phyloP scores from a whole-genome alignment of 92 coral and sea anemone genomes.

The Zoanthus sociatus region DNA sequence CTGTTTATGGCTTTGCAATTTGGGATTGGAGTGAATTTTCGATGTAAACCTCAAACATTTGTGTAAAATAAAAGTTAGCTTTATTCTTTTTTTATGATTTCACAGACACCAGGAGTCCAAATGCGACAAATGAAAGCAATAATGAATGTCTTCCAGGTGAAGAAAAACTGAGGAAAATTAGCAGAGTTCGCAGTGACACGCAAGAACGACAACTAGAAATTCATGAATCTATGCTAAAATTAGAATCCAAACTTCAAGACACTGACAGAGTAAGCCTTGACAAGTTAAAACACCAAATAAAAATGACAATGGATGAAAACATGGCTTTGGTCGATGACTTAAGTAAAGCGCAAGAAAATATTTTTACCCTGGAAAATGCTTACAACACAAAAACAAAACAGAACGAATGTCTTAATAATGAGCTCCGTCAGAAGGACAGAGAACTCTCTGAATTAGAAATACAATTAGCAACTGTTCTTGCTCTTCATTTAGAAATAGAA shows the following conservation, averaged over 20 bases:
- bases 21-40: no score
- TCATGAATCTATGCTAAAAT: conserved; percentile 51
- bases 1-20: no score
- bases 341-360: conserved; percentile 60
- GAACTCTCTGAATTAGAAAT: conserved; percentile 58
- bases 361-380: conserved; percentile 58
- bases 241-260: conserved; percentile 64
- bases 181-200: conserved; percentile 54
- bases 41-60: background rate
- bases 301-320: conserved; percentile 69
- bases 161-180: conserved; percentile 38
- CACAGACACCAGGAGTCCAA: background rate
- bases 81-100: background rate
- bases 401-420: conserved; percentile 59
- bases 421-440: conserved; percentile 64
- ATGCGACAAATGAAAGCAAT: background rate
- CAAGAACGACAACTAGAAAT: conserved; percentile 69
- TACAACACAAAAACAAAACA: conserved; percentile 56
- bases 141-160: conserved; percentile 33
- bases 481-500: conserved; percentile 26
- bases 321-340: conserved; percentile 67
- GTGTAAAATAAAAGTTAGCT: no score
- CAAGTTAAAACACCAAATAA: conserved; percentile 69
- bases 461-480: conserved; percentile 52
- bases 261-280: conserved; percentile 65